These are phyloP conservation scores for Xiphorhynchus elegans DNA, from an alignment of 2,113 vertebrate genomes.

Conservation along the genomic window DNA sequence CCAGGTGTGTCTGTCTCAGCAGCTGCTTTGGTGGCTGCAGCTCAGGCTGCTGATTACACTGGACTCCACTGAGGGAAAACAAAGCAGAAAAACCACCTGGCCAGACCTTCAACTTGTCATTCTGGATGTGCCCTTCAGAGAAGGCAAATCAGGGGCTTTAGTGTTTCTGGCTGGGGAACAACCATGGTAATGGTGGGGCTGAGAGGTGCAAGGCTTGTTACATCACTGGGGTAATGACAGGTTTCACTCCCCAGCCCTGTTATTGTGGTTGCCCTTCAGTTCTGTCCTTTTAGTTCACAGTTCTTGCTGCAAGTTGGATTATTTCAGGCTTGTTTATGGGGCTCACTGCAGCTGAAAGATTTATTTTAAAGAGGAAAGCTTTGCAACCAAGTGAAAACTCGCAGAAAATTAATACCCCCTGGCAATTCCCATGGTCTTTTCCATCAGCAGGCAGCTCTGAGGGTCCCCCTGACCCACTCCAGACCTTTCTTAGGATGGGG, in stretches of 20 bases:
- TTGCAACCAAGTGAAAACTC: not conserved
- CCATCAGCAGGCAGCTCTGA: not conserved
- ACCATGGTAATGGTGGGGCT: not conserved
- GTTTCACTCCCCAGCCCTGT: not conserved
- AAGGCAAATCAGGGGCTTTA: not conserved
- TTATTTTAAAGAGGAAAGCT: not conserved
- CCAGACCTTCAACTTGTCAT: not conserved
- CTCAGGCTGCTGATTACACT: not conserved
- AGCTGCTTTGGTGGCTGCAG: not conserved
- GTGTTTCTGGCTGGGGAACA: not conserved
- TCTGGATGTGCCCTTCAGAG: not conserved
- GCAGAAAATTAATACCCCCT: not conserved
- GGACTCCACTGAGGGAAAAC: not conserved
- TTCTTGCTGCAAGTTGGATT: not conserved
- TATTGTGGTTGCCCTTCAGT: not conserved
- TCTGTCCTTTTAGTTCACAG: not conserved
- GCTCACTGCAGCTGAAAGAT: not conserved
- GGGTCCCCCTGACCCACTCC: not conserved
- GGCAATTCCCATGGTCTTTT: not conserved
- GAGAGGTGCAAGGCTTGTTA: not conserved
- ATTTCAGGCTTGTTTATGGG: not conserved
- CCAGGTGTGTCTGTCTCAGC: not conserved
- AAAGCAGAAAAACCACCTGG: not conserved
- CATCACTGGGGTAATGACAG: constrained; percentile 37
- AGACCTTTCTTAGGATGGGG: not conserved